phyloP scores from a whole-genome alignment of 2,888 invertebrate genomes.

The Nemoura dubitans region DNA sequence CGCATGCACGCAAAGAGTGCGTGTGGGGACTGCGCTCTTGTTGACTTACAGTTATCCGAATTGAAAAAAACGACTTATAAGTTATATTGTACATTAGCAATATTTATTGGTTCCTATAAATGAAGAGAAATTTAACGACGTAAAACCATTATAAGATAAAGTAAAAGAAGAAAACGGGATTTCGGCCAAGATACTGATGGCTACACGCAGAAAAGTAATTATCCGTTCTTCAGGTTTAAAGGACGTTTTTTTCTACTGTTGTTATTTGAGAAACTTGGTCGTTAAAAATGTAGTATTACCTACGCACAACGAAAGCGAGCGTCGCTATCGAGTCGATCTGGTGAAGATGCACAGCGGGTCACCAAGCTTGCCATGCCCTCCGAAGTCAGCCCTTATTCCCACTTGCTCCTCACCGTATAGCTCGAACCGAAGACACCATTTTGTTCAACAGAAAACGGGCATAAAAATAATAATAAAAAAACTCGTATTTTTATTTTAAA shows the following conservation, averaged over 20 bases:
- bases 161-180: neutral
- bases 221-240: constrained; percentile 13
- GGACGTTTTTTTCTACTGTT: neutral
- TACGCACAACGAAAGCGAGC: neutral
- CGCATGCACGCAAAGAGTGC: constrained; percentile 20
- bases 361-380: neutral
- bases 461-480: neutral
- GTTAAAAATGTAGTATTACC: constrained; percentile 17
- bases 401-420: neutral
- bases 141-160: constrained; percentile 31
- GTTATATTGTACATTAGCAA: constrained; percentile 3
- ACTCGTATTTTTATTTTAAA: constrained; percentile 8
- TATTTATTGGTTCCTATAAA: constrained; percentile 23
- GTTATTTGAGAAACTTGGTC: constrained; percentile 20
- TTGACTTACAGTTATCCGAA: constrained; percentile 24
- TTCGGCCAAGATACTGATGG: neutral
- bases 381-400: neutral
- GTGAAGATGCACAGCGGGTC: neutral
- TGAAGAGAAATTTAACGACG: constrained; percentile 31
- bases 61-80: constrained; percentile 8
- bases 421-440: neutral
- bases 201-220: constrained; percentile 30
- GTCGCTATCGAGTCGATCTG: neutral
- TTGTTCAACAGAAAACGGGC: neutral
- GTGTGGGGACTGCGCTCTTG: neutral